Evolutionary conservation across 1,140 invertebrate species (phyloP), one percentile per base, ranked within the genome.

Genomic region (Protaetia brevitarsis): DNA sequence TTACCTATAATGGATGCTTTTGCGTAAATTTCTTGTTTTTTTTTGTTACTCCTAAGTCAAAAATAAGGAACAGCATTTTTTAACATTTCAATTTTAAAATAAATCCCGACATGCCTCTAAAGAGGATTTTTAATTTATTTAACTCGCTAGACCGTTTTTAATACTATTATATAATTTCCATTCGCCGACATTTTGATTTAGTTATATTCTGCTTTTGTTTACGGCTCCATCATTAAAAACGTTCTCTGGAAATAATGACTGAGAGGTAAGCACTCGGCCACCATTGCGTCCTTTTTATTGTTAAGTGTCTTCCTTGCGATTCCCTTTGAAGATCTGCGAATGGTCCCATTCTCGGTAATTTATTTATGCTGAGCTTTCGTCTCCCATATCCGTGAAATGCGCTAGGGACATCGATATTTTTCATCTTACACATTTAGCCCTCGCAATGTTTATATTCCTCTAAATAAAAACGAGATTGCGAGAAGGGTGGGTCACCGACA

Each of bases 261-360:
- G 41, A 51, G 26, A 51, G 41, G 41, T 51, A 19, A 51, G 26
- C 26, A 51, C 19, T 23, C 11, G 19, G 41, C 41, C 19, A 51
- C 19, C 41, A 23, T 51, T 23, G 41, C 41, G 41, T 19, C 16
- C 19, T 23, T 19, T 51, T 51, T 51, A 51, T 51, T 51, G 41
- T 51, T 51, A 51, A 51, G 41, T 51, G 41, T 51, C 41, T 51
- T 51, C 41, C 41, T 51, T 51, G 16, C 41, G 41, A 51, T 51
- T 51, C 41, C 41, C 41, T 51, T 51, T 51, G 41, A 51, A 19
- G 41, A 51, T 23, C 13, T 4, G 16, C 19, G 41, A 19, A 16
- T 23, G 19, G 13, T 37, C 34, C 10, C 41, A 19, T 51, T 23
- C 19, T 51, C 26, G 19, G 41, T 51, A 51, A 51, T 51, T 51